Conservation (phyloP, 2,797 vertebrate genomes). For the Mionectes olivaceus region DNA sequence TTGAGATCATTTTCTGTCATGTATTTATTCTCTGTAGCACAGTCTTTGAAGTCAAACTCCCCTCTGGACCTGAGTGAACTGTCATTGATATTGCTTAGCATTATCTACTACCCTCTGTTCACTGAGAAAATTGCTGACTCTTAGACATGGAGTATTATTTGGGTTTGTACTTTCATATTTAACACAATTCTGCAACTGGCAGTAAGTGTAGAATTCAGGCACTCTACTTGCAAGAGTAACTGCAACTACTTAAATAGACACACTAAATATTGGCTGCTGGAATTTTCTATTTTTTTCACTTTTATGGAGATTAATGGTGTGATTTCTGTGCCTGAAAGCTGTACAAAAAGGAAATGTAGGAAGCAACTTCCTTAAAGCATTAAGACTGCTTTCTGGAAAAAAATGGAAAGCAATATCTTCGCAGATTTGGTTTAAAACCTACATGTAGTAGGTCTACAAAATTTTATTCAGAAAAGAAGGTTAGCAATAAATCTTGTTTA, state of each 20-base stretch:
- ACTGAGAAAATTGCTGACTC: not conserved
- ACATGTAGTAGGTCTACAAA: not conserved
- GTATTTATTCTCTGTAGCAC: not conserved
- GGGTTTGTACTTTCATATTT: not conserved
- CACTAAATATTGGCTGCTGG: not conserved
- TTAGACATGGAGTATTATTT: not conserved
- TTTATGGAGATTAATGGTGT: not conserved
- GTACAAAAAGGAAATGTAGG: not conserved
- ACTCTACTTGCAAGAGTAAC: not conserved
- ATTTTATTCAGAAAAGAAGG: conserved; percentile 1
- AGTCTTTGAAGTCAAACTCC: not conserved
- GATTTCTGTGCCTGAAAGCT: not conserved
- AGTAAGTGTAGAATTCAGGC: not conserved
- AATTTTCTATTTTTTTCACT: not conserved
- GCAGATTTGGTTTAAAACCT: conserved; percentile 30
- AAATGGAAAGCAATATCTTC: not conserved
- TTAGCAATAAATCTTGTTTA: conserved; percentile 35
- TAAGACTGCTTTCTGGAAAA: not conserved
- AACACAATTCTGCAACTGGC: not conserved
- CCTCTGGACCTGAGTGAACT: not conserved
- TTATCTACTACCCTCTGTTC: not conserved
- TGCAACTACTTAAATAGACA: not conserved
- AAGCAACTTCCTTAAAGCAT: not conserved
- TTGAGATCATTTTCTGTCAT: not conserved
- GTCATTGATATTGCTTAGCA: not conserved